phyloP scores from a whole-genome alignment of 2,797 vertebrate genomes.

The Brotula barbata region DNA sequence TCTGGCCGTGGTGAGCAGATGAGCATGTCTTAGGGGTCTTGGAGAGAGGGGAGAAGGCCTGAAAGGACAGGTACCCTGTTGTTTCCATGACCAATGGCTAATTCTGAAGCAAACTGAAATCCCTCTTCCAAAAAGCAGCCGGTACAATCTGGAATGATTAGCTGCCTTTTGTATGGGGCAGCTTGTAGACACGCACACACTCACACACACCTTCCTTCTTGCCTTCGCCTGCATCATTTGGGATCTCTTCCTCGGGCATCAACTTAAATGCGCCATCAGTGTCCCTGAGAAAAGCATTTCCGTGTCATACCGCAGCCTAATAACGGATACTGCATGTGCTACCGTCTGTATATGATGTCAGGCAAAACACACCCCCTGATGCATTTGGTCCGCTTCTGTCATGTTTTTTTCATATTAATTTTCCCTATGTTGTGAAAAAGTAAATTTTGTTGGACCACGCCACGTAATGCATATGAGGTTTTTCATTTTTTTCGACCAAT shows the following conservation, averaged over 20 bases:
- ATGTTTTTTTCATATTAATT: no score
- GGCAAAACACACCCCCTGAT: no score
- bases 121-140: conserved; percentile 69
- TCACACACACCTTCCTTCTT: conserved; percentile 32
- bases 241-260: background rate
- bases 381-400: no score
- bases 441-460: no score
- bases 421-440: no score
- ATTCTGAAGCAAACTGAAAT: conserved; percentile 64
- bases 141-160: conserved; percentile 80
- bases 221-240: background rate
- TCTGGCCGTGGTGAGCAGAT: conserved; percentile 58
- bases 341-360: no score
- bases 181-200: conserved; percentile 57
- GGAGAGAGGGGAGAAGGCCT: conserved; percentile 35
- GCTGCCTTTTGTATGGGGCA: conserved; percentile 72
- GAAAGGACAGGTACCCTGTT: conserved; percentile 62
- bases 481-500: background rate
- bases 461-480: background rate
- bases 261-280: conserved; percentile 2
- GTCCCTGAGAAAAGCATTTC: background rate
- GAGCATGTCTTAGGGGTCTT: conserved; percentile 52
- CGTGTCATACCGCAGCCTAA: background rate
- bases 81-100: conserved; percentile 71
- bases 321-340: background rate